Conservation (phyloP, 1,140 invertebrate genomes). For the Planococcus citri region DNA sequence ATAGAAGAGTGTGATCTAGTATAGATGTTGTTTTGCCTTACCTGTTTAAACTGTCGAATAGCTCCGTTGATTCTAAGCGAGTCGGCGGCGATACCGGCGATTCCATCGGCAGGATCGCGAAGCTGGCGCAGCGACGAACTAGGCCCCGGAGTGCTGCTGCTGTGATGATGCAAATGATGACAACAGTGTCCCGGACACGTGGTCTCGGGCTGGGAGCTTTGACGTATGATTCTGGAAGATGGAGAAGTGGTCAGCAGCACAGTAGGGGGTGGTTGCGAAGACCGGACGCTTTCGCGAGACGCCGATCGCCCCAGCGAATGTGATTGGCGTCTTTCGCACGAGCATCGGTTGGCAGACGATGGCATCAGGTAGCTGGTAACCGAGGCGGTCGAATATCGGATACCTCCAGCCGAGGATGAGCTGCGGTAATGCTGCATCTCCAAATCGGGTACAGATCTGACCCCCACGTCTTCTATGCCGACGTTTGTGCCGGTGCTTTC, state of each 20-base stretch:
- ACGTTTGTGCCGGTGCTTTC: constrained; percentile 45
- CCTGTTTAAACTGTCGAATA: constrained; percentile 91
- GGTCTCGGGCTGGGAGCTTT: constrained; percentile 78
- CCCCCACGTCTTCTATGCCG: constrained; percentile 45
- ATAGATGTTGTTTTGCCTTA: constrained; percentile 44
- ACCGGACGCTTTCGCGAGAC: constrained; percentile 47
- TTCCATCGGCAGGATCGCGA: constrained; percentile 67
- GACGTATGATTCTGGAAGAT: constrained; percentile 63
- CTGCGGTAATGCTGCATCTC: constrained; percentile 69
- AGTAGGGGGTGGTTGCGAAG: constrained; percentile 41
- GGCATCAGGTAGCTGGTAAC: constrained; percentile 13
- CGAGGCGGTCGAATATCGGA: constrained; percentile 35
- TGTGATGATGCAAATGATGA: constrained; percentile 27
- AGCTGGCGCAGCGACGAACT: constrained; percentile 65
- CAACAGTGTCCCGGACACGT: constrained; percentile 29
- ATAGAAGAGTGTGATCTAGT: no score
- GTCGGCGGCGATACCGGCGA: constrained; percentile 94
- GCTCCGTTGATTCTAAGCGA: constrained; percentile 92
- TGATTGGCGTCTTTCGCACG: constrained; percentile 34
- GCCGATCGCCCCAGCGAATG: constrained; percentile 33
- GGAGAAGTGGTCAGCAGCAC: constrained; percentile 56
- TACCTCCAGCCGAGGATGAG: constrained; percentile 35
- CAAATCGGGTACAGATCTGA: constrained; percentile 75
- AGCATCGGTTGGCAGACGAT: constrained; percentile 43
- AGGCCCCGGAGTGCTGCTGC: constrained; percentile 37